A percentile compares a stretch with the other conserved stretches of the same genome.
Evolutionary conservation across 2,113 vertebrate genomes (phyloP).

Genomic region (Atrichornis clamosus): DNA sequence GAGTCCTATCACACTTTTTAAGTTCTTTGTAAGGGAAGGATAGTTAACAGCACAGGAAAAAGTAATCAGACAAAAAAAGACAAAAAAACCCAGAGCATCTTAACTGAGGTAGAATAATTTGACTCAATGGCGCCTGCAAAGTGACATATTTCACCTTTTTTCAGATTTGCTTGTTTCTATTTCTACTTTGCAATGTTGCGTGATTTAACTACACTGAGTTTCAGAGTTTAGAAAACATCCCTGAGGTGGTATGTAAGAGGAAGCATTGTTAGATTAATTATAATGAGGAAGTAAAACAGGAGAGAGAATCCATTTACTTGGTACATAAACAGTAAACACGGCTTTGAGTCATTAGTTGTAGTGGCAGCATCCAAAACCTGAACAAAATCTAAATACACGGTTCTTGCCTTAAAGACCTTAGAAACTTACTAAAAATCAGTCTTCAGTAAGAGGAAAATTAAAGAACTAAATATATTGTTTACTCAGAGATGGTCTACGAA

Average conservation of each 20-base stretch:
- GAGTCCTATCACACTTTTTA: background rate
- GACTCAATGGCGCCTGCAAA: background rate
- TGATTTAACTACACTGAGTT: background rate
- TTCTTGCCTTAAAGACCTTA: background rate
- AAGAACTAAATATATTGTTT: background rate
- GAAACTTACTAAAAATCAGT: background rate
- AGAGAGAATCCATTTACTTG: background rate
- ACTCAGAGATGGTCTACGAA: background rate
- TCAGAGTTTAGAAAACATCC: background rate
- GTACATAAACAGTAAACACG: background rate
- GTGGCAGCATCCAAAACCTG: background rate
- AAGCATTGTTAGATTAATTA: background rate
- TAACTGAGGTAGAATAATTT: background rate
- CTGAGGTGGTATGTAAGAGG: background rate
- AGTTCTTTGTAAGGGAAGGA: background rate
- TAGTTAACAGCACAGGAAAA: background rate
- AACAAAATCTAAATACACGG: background rate
- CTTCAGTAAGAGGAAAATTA: background rate
- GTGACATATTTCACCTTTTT: background rate
- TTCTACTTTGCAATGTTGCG: background rate
- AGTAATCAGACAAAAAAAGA: background rate
- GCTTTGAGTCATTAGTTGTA: background rate
- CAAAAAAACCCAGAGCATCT: background rate
- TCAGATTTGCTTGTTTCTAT: background rate
- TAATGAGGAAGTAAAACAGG: background rate